Evolutionary conservation across 2,888 invertebrate genomes (phyloP).

Genomic region (Arrhopalites spinosus): DNA sequence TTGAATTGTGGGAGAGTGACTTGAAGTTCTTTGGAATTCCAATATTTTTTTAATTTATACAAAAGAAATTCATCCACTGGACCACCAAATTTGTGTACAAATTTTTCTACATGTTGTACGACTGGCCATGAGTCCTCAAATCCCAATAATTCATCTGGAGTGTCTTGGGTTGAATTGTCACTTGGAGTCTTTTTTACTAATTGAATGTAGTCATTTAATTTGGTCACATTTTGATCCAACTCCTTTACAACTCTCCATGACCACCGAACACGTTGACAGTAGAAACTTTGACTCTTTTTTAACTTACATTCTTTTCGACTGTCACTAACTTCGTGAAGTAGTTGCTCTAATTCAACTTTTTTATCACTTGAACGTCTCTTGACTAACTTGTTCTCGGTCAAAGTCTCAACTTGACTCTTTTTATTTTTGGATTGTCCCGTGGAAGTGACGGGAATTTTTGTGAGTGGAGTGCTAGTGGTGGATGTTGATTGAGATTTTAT

Average conservation of each 20-base stretch:
- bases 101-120: slow-evolving; percentile 42
- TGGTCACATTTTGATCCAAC: slow-evolving; percentile 45
- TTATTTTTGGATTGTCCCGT: no score
- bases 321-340: not conserved
- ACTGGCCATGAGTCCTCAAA: slow-evolving; percentile 45
- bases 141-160: no score
- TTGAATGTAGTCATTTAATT: slow-evolving; percentile 42
- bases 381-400: not conserved
- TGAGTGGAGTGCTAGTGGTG: not conserved
- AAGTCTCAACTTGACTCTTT: no score
- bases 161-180: no score
- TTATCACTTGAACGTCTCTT: not conserved
- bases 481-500: no score
- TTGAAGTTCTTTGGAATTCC: slow-evolving; percentile 49
- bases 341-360: not conserved
- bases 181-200: no score
- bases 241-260: slow-evolving; percentile 46
- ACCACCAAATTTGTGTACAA: slow-evolving; percentile 49
- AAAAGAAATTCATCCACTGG: slow-evolving; percentile 50
- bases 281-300: slow-evolving; percentile 32
- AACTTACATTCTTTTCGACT: slow-evolving; percentile 21
- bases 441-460: no score
- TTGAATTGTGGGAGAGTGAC: slow-evolving; percentile 43
- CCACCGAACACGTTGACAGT: slow-evolving; percentile 49
- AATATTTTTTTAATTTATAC: slow-evolving; percentile 49